Percentiles rank a stretch among this genome's conserved stretches.
phyloP scores from a whole-genome alignment of 2,888 invertebrate species.

The Aphelenchoides bicaudatus region DNA sequence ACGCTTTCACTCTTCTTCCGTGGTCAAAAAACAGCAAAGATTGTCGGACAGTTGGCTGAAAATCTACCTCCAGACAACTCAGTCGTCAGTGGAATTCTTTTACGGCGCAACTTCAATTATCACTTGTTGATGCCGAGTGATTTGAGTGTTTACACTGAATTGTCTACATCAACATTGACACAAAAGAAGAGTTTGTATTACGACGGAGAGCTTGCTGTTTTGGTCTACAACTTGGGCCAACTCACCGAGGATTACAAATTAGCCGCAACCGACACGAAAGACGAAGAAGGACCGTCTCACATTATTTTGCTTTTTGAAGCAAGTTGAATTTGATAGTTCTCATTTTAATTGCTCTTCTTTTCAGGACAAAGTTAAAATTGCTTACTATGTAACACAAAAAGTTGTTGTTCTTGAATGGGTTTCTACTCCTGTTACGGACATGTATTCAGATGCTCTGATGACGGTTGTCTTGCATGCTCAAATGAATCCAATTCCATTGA shows the following conservation, averaged over 20 bases:
- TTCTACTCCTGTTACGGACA: conserved; percentile 89
- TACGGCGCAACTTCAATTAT: conserved; percentile 96
- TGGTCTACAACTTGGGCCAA: conserved; percentile 63
- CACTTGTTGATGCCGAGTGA: conserved; percentile 87
- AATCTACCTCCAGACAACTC: conserved; percentile 76
- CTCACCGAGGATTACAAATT: conserved; percentile 57
- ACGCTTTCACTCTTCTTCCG: conserved; percentile 86
- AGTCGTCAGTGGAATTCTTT: conserved; percentile 82
- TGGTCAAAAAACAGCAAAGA: conserved; percentile 97
- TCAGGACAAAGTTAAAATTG: conserved; percentile 34
- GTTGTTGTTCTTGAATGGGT: conserved; percentile 86
- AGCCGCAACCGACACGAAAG: conserved; percentile 28
- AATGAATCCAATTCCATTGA: conserved; percentile 58
- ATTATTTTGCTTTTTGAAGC: conserved; percentile 44
- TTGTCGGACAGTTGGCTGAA: conserved; percentile 85
- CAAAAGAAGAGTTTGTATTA: conserved; percentile 88
- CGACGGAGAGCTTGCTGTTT: conserved; percentile 70
- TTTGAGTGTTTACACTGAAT: conserved; percentile 75
- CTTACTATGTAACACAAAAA: conserved; percentile 30
- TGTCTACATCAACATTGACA: conserved; percentile 85
- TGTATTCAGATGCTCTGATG: conserved; percentile 93
- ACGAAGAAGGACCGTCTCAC: conserved; percentile 37
- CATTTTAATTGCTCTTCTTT: too few relatives aligned
- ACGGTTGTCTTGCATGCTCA: conserved; percentile 82
- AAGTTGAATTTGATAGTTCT: too few relatives aligned